phyloP scores from a whole-genome alignment of 1,140 invertebrate species.

The Pararge aegeria region DNA sequence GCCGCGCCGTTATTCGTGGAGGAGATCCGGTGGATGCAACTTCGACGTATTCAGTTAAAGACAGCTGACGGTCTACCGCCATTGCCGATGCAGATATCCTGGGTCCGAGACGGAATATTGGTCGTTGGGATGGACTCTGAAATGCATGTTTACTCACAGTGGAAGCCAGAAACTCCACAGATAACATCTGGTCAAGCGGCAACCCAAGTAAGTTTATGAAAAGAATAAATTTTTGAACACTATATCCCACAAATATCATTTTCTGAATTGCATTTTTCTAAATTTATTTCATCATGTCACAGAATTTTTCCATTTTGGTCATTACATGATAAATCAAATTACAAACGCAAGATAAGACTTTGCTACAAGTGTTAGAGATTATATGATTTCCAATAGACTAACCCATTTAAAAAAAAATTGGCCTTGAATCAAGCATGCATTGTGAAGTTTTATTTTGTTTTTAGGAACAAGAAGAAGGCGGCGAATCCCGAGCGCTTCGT shows the following conservation, averaged over 20 bases:
- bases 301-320: no score
- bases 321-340: no score
- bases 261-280: no score
- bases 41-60: constrained; percentile 93
- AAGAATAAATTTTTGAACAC: no score
- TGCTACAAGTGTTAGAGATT: no score
- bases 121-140: constrained; percentile 99
- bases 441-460: background rate
- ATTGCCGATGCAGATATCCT: constrained; percentile 98
- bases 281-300: no score
- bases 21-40: constrained; percentile 97
- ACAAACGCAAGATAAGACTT: no score
- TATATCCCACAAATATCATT: no score
- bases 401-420: no score
- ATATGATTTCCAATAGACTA: no score
- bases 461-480: constrained; percentile 82
- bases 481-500: constrained; percentile 87
- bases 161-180: constrained; percentile 88
- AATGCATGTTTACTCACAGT: constrained; percentile 99
- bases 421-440: no score
- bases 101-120: constrained; percentile 98
- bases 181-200: constrained; percentile 38
- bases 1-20: constrained; percentile 91
- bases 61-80: constrained; percentile 98
- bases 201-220: constrained; percentile 40